Conservation (phyloP, 2,888 invertebrate species). For the Frankliniella intonsa region DNA sequence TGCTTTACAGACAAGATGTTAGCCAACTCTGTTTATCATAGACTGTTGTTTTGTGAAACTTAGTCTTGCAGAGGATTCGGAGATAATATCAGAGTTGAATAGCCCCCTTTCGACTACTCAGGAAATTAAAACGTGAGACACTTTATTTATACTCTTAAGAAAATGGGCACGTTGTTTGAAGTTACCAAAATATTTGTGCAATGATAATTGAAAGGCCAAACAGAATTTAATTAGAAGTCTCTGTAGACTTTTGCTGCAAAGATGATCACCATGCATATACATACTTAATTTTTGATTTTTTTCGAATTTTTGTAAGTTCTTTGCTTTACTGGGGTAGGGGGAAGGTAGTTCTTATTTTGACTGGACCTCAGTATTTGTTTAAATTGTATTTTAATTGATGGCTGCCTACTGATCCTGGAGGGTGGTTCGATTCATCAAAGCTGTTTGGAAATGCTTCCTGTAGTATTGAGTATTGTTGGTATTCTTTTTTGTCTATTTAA, state of each 20-base stretch:
- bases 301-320: not conserved
- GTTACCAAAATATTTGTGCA: slow-evolving; percentile 6
- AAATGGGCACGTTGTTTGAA: not conserved
- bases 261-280: not conserved
- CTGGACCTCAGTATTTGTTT: not conserved
- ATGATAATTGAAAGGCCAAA: not conserved
- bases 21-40: slow-evolving; percentile 4
- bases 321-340: not conserved
- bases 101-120: not conserved
- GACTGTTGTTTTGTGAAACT: not conserved
- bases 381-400: not conserved
- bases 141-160: not conserved
- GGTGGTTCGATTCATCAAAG: not conserved
- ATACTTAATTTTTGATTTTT: not conserved
- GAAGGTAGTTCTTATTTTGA: not conserved
- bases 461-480: not conserved
- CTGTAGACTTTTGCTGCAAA: not conserved
- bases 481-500: not conserved
- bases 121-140: not conserved
- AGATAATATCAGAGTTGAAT: not conserved
- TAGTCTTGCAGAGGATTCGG: not conserved
- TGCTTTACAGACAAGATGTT: not conserved
- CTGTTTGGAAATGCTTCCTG: not conserved
- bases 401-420: not conserved
- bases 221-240: too few relatives aligned